Conservation (phyloP, 2,797 vertebrate genomes). For the Hylomyscus alleni region DNA sequence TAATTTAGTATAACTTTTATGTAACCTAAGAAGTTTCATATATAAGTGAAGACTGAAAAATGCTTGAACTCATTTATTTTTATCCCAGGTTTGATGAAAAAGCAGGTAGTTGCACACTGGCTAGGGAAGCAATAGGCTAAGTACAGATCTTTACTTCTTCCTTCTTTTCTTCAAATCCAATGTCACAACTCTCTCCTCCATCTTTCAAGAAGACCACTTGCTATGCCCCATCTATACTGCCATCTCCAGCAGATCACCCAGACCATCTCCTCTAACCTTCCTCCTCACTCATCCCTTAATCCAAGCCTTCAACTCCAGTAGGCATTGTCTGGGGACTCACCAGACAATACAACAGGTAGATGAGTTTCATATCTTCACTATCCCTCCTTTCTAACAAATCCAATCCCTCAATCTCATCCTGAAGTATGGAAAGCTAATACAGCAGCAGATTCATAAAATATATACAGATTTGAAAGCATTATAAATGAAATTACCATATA, state of each 20-base stretch:
- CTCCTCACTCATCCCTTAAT: neutral
- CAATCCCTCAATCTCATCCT: neutral
- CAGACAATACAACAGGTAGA: neutral
- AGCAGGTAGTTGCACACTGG: neutral
- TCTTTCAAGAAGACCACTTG: neutral
- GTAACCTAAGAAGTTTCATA: neutral
- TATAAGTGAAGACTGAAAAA: constrained; percentile 2
- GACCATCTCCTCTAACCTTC: neutral
- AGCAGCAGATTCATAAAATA: too few relatives aligned
- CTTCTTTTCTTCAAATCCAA: neutral
- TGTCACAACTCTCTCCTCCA: neutral
- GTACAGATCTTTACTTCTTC: neutral
- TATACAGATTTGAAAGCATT: too few relatives aligned
- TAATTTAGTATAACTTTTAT: neutral
- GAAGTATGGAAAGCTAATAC: too few relatives aligned
- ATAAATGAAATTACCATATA: too few relatives aligned
- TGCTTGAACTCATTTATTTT: neutral
- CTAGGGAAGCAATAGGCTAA: neutral
- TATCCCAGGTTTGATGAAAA: neutral
- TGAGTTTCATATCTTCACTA: neutral
- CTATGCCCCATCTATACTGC: neutral
- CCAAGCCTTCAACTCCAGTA: neutral
- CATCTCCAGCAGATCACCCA: neutral
- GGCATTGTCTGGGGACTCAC: neutral
- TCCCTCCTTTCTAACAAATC: neutral